phyloP scores from a whole-genome alignment of 2,888 invertebrate genomes.

The Malacosoma neustria region DNA sequence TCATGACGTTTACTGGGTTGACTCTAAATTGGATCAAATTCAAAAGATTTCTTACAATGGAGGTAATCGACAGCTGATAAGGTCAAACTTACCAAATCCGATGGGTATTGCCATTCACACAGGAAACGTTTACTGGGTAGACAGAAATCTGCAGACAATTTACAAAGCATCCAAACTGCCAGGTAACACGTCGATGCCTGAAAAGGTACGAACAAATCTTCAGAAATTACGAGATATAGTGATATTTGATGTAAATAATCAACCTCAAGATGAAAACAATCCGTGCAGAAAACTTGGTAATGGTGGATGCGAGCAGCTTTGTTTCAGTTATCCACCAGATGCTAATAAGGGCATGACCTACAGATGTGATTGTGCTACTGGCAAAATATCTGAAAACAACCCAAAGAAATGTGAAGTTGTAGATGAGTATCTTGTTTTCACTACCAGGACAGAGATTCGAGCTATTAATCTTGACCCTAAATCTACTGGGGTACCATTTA shows the following conservation, averaged over 20 bases:
- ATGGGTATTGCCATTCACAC: constrained; percentile 94
- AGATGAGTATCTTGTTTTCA: constrained; percentile 93
- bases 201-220: constrained; percentile 86
- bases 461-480: constrained; percentile 91
- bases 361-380: constrained; percentile 94
- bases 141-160: constrained; percentile 90
- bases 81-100: constrained; percentile 92
- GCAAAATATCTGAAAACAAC: constrained; percentile 79
- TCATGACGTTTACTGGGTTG: constrained; percentile 98
- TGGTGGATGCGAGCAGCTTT: constrained; percentile 94
- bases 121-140: constrained; percentile 94
- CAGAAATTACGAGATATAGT: constrained; percentile 92
- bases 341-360: constrained; percentile 69
- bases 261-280: constrained; percentile 88
- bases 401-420: constrained; percentile 86
- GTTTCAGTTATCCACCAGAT: constrained; percentile 92
- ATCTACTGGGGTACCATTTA: constrained; percentile 88
- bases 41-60: constrained; percentile 92
- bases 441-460: constrained; percentile 94
- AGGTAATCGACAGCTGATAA: constrained; percentile 86
- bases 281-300: constrained; percentile 85
- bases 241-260: constrained; percentile 91
- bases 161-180: constrained; percentile 86
- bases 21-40: constrained; percentile 94
- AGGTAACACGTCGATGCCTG: constrained; percentile 81